Conservation (phyloP, 1,140 invertebrate genomes). For the Tribolium castaneum region DNA sequence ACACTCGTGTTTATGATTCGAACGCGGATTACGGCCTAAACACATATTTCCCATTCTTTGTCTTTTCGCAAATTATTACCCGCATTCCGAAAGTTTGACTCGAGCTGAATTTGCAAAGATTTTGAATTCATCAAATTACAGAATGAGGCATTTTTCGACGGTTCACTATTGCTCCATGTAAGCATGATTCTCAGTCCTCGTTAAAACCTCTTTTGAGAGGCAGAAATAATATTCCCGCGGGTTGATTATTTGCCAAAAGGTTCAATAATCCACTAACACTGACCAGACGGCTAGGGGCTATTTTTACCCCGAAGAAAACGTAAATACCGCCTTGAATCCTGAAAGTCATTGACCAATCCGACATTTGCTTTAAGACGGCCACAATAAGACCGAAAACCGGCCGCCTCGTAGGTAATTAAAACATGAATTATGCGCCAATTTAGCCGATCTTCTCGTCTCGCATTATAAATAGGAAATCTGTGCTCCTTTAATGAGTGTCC, state of each 20-base stretch:
- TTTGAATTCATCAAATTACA: too few relatives aligned
- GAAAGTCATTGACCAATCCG: slow-evolving; percentile 41
- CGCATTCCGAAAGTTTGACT: not conserved
- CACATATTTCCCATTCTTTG: not conserved
- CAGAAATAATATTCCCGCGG: not conserved
- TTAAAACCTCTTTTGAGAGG: not conserved
- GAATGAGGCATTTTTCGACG: too few relatives aligned
- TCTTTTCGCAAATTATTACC: not conserved
- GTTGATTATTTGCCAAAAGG: slow-evolving; percentile 37
- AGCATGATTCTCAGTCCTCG: not conserved
- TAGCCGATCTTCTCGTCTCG: slow-evolving; percentile 28
- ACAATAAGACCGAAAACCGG: slow-evolving; percentile 20
- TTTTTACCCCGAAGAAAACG: slow-evolving; percentile 36
- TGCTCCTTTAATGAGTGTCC: slow-evolving; percentile 31
- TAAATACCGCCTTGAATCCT: slow-evolving; percentile 15
- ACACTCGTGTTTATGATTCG: not conserved
- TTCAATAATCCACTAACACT: slow-evolving; percentile 43
- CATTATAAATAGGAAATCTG: slow-evolving; percentile 36
- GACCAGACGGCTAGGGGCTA: slow-evolving; percentile 40
- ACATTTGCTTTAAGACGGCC: not conserved
- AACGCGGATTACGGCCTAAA: not conserved
- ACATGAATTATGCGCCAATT: slow-evolving; percentile 46
- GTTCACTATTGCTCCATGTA: not conserved
- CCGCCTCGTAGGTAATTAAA: slow-evolving; percentile 39
- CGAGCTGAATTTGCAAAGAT: too few relatives aligned